Percentiles rank a stretch among this genome's conserved stretches.
These are phyloP conservation scores for Sorex fumeus DNA, from an alignment of 2,113 vertebrate species.

Conservation along the genomic window DNA sequence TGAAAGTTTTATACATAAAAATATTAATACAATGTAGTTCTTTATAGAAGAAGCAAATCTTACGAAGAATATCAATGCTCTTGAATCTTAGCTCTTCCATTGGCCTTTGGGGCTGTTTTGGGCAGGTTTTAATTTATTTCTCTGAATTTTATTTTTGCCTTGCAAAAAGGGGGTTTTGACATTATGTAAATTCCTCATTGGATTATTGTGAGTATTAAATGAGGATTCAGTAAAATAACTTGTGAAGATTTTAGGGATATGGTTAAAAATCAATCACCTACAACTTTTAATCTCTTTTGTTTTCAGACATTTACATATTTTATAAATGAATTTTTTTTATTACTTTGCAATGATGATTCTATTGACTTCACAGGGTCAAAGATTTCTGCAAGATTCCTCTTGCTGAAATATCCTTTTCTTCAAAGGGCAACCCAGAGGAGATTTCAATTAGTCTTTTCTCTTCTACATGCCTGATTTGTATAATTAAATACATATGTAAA, in stretches of 20 bases:
- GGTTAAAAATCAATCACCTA: background rate
- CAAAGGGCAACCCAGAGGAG: no score
- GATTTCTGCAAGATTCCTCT: no score
- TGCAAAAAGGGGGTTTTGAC: background rate
- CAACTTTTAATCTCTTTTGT: conserved; percentile 18
- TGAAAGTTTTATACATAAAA: background rate
- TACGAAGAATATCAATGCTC: background rate
- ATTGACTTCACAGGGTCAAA: no score
- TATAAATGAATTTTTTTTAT: no score
- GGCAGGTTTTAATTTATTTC: background rate
- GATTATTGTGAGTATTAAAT: conserved; percentile 22
- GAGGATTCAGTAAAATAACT: background rate
- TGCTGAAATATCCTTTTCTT: no score
- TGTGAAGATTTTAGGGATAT: background rate
- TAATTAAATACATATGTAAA: background rate
- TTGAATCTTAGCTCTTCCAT: background rate
- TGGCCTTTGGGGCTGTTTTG: background rate
- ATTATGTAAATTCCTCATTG: background rate
- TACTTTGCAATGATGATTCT: no score
- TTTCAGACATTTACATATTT: background rate
- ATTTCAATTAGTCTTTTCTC: no score
- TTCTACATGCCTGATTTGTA: no score
- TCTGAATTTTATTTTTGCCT: background rate
- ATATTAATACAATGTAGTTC: background rate
- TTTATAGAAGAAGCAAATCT: conserved; percentile 3